phyloP scores from a whole-genome alignment of 2,888 invertebrate species.

The Sericinus montela region DNA sequence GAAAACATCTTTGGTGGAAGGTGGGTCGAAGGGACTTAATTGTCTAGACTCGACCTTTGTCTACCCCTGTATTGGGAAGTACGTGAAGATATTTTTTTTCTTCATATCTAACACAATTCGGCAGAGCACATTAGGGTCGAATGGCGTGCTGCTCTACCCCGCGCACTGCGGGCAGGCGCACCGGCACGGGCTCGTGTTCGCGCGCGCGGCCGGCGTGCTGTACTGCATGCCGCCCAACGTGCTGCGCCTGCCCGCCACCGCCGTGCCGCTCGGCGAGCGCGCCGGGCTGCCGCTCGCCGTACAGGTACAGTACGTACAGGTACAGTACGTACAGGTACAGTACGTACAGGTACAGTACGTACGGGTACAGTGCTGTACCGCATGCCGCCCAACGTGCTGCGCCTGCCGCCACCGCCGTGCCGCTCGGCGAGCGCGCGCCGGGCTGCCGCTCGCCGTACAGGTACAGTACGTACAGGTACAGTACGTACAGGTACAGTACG shows the following conservation, averaged over 20 bases:
- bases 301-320: slow-evolving; percentile 76
- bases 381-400: not conserved
- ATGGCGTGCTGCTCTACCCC: slow-evolving; percentile 87
- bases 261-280: slow-evolving; percentile 84
- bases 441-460: too few species aligned
- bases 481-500: too few species aligned
- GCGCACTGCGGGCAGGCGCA: slow-evolving; percentile 82
- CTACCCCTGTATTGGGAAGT: too few species aligned
- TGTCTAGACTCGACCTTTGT: too few species aligned
- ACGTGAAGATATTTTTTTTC: too few species aligned
- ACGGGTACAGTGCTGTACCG: not conserved
- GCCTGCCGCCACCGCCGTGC: too few species aligned
- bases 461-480: too few species aligned
- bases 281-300: slow-evolving; percentile 77
- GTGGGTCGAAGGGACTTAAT: too few species aligned
- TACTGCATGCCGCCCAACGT: slow-evolving; percentile 85
- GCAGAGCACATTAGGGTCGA: slow-evolving; percentile 80
- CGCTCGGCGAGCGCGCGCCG: too few species aligned
- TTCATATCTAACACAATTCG: too few species aligned
- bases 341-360: not conserved
- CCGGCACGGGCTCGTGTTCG: slow-evolving; percentile 81
- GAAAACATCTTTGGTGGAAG: too few species aligned
- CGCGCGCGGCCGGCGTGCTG: slow-evolving; percentile 77
- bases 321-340: not conserved
- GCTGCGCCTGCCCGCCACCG: slow-evolving; percentile 86